These are phyloP conservation scores for Loxodonta africana DNA, from an alignment of 2,113 vertebrate genomes.

Conservation along the genomic window DNA sequence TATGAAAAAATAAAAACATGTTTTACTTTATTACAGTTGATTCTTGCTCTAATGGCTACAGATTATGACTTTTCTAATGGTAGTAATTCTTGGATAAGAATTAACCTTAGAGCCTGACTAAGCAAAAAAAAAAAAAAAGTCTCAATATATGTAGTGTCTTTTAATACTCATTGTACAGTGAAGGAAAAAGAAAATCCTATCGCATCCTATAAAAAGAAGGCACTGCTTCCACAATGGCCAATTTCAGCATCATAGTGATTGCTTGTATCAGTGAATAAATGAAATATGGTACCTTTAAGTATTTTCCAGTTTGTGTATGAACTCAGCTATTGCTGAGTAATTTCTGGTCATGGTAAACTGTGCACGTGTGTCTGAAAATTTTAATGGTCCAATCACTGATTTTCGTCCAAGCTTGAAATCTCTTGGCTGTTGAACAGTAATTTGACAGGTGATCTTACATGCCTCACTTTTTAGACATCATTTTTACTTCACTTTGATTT, in stretches of 20 bases:
- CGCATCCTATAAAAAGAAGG: background rate
- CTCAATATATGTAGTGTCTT: background rate
- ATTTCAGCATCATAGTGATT: background rate
- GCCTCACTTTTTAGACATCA: background rate
- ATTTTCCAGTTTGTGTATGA: background rate
- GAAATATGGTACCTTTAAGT: background rate
- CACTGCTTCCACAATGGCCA: background rate
- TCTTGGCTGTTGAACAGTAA: background rate
- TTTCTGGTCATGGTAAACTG: background rate
- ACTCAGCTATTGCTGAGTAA: background rate
- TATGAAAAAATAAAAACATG: background rate
- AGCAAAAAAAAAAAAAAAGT: background rate
- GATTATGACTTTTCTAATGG: background rate
- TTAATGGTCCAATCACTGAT: background rate
- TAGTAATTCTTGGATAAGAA: background rate
- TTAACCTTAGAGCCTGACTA: background rate
- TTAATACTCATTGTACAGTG: background rate
- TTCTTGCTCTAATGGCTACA: background rate
- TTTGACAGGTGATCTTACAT: background rate
- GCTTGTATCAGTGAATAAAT: constrained; percentile 35
- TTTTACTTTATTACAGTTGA: constrained; percentile 20
- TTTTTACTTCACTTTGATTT: constrained; percentile 43
- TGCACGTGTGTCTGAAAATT: background rate
- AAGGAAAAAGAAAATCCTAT: background rate
- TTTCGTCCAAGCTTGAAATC: constrained; percentile 3